Percentiles rank a stretch among this genome's conserved stretches.
Conservation (phyloP, 2,888 invertebrate species). For the Gymnoscelis rufifasciata region DNA sequence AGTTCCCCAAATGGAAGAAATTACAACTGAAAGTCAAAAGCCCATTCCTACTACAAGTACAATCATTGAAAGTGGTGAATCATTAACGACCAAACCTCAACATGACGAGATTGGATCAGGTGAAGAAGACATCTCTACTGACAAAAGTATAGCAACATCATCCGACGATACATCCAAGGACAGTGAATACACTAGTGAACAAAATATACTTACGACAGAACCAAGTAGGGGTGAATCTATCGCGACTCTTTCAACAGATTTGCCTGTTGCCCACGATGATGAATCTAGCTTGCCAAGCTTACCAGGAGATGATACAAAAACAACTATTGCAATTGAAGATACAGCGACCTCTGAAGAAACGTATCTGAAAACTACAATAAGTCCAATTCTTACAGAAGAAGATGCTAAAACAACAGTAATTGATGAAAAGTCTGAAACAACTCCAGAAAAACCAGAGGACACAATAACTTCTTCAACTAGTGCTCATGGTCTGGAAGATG, state of each 20-base stretch:
- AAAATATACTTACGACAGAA: conserved; percentile 11
- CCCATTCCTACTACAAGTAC: conserved; percentile 7
- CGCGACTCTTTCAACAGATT: conserved; percentile 7
- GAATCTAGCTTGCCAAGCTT: conserved; percentile 3
- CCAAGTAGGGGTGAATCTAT: conserved; percentile 5
- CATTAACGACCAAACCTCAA: conserved; percentile 18
- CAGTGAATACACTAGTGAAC: conserved; percentile 7
- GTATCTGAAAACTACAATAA: conserved; percentile 12
- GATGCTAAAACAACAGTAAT: conserved; percentile 2
- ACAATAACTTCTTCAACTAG: conserved; percentile 14
- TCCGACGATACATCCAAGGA: conserved; percentile 11
- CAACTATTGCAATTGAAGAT: conserved; percentile 16
- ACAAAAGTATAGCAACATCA: conserved; percentile 9
- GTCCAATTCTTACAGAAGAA: conserved; percentile 16
- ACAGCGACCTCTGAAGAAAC: conserved; percentile 5
- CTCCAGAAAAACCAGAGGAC: conserved; percentile 10
- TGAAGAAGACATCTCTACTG: conserved; percentile 27
- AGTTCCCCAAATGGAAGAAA: conserved; percentile 7
- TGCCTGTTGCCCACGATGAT: conserved; percentile 11
- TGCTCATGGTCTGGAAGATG: conserved; percentile 24
- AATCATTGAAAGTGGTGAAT: conserved; percentile 17
- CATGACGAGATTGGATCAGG: conserved; percentile 24
- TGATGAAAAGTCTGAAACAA: neutral
- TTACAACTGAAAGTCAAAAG: conserved; percentile 4
- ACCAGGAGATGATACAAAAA: conserved; percentile 15